These are phyloP conservation scores for Syngnathus scovelli DNA, from an alignment of 2,113 vertebrate species.

Conservation along the genomic window DNA sequence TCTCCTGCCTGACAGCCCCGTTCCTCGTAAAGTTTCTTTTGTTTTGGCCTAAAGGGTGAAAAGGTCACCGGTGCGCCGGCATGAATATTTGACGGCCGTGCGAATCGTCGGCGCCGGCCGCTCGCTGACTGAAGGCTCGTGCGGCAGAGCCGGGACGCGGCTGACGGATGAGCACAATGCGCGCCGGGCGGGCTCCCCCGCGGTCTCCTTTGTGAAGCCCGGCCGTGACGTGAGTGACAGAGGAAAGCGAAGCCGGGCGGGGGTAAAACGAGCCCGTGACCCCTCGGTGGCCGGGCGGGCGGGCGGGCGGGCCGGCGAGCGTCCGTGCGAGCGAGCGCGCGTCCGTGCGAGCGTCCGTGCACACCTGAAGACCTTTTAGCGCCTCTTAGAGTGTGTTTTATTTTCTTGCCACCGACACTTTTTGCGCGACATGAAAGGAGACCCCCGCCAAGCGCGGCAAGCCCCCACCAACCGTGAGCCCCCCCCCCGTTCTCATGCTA, in stretches of 20 bases:
- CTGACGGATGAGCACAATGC: slow-evolving; percentile 91
- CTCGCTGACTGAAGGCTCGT: slow-evolving; percentile 85
- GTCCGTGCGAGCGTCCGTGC: too few relatives aligned
- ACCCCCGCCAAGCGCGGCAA: slow-evolving; percentile 61
- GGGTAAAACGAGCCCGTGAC: slow-evolving; percentile 86
- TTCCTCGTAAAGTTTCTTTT: too few relatives aligned
- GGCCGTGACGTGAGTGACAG: slow-evolving; percentile 66
- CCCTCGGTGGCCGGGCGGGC: slow-evolving; percentile 77
- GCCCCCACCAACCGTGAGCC: not conserved
- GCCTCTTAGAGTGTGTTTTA: not conserved
- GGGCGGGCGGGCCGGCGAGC: not conserved
- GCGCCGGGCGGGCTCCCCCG: slow-evolving; percentile 69
- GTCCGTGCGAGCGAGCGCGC: too few relatives aligned
- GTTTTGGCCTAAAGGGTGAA: slow-evolving; percentile 67
- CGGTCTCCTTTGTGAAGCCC: slow-evolving; percentile 67
- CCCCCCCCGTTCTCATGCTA: slow-evolving; percentile 70
- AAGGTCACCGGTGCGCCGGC: slow-evolving; percentile 74
- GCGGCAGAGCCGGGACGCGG: slow-evolving; percentile 81
- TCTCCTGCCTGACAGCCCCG: not conserved
- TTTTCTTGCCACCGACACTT: not conserved
- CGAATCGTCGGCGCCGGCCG: slow-evolving; percentile 74
- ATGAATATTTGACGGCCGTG: slow-evolving; percentile 82
- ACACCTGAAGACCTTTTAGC: not conserved
- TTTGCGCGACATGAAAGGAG: slow-evolving; percentile 86
- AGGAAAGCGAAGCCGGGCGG: slow-evolving; percentile 75